A percentile compares a stretch with the other conserved stretches of the same genome.
phyloP scores from a whole-genome alignment of 2,113 vertebrate genomes.

The Phylloscopus trochiloides region DNA sequence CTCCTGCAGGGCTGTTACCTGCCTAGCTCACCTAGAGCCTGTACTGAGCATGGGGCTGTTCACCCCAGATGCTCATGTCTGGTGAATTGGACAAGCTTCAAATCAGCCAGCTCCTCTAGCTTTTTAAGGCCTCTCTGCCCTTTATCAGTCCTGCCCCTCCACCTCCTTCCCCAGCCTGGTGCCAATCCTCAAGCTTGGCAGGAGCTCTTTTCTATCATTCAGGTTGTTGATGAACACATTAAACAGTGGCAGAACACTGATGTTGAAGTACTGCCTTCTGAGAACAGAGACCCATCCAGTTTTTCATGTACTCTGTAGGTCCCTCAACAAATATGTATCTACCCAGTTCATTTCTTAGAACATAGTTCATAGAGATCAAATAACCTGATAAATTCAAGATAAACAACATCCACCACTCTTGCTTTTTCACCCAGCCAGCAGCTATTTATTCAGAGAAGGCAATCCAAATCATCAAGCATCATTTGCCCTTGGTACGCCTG shows the following conservation, averaged over 20 bases:
- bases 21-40: not conserved
- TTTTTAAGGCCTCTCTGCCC: not conserved
- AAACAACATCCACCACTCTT: not conserved
- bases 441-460: not conserved
- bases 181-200: not conserved
- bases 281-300: not conserved
- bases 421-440: not conserved
- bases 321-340: not conserved
- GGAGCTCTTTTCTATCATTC: not conserved
- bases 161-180: not conserved
- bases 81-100: not conserved
- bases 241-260: not conserved
- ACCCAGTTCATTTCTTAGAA: not conserved
- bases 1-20: not conserved
- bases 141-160: not conserved
- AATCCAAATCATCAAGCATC: not conserved
- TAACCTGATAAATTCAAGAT: not conserved
- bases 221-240: not conserved
- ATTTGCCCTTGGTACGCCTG: not conserved
- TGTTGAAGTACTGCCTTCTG: not conserved
- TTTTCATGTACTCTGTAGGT: not conserved
- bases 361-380: not conserved
- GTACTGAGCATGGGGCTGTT: not conserved
- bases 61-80: not conserved
- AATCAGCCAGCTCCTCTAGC: not conserved